phyloP scores from a whole-genome alignment of 2,113 vertebrate species.

The Phocoena phocoena region DNA sequence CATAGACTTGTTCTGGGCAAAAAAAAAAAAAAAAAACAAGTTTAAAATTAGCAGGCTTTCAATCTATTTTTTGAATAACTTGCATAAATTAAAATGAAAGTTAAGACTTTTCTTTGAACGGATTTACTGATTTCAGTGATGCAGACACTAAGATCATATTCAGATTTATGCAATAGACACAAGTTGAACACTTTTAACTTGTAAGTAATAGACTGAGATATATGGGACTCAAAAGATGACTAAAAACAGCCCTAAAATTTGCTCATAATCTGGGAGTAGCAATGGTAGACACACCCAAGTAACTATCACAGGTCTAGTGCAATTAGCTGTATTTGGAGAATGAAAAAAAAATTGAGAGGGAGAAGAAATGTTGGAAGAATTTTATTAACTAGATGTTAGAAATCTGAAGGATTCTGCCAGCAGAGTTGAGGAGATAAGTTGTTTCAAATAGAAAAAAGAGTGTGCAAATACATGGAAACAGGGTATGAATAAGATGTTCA shows the following conservation, averaged over 20 bases:
- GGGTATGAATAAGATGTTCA: not conserved
- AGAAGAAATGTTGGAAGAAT: not conserved
- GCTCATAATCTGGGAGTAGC: not conserved
- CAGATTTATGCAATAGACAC: not conserved
- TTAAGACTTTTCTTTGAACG: not conserved
- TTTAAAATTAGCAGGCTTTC: not conserved
- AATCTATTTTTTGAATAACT: not conserved
- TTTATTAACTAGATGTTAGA: not conserved
- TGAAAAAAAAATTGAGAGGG: not conserved
- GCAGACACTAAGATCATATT: not conserved
- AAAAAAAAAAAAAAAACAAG: not conserved
- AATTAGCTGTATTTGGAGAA: not conserved
- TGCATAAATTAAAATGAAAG: not conserved
- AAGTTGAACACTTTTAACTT: not conserved
- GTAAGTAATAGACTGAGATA: not conserved
- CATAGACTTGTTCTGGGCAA: not conserved
- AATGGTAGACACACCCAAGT: not conserved
- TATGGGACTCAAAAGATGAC: not conserved
- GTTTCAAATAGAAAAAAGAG: conserved; percentile 3
- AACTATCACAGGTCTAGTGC: not conserved
- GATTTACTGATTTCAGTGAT: not conserved
- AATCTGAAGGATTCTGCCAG: not conserved
- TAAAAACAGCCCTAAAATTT: not conserved
- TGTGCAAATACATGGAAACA: not conserved
- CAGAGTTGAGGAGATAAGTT: not conserved